phyloP scores from a whole-genome alignment of 2,888 invertebrate species.

The Creontiades dilutus region DNA sequence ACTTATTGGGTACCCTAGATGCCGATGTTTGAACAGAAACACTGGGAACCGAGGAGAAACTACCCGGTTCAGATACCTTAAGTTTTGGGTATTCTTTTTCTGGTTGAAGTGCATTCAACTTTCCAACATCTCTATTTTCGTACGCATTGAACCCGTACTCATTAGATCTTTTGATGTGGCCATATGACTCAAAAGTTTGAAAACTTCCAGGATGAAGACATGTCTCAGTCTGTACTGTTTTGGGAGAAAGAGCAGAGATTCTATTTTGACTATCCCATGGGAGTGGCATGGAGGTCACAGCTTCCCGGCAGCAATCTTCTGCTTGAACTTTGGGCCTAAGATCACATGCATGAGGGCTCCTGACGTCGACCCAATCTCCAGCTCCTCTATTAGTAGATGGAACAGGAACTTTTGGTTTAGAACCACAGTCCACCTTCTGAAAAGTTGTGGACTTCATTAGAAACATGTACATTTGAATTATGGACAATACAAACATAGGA shows the following conservation, averaged over 20 bases:
- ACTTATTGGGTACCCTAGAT: background rate
- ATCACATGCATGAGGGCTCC: background rate
- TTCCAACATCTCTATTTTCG: background rate
- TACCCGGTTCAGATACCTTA: slow-evolving; percentile 17
- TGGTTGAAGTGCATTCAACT: background rate
- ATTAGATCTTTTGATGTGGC: background rate
- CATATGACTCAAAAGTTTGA: slow-evolving; percentile 7
- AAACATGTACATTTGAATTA: background rate
- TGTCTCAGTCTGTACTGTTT: slow-evolving; percentile 12
- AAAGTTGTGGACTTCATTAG: background rate
- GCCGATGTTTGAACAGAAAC: slow-evolving; percentile 40
- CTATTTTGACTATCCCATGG: background rate
- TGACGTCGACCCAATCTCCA: slow-evolving; percentile 40
- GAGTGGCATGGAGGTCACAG: background rate
- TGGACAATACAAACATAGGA: background rate
- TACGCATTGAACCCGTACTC: background rate
- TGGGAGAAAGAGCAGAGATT: slow-evolving; percentile 1
- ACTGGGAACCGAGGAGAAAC: slow-evolving; percentile 54
- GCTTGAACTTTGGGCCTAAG: background rate
- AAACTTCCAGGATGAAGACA: background rate
- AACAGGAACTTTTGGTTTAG: background rate
- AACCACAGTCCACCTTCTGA: slow-evolving; percentile 16
- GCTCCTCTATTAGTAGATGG: background rate
- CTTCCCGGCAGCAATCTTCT: background rate
- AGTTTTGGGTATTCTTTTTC: background rate